phyloP scores from a whole-genome alignment of 2,888 invertebrate genomes.

The Orgyia antiqua region DNA sequence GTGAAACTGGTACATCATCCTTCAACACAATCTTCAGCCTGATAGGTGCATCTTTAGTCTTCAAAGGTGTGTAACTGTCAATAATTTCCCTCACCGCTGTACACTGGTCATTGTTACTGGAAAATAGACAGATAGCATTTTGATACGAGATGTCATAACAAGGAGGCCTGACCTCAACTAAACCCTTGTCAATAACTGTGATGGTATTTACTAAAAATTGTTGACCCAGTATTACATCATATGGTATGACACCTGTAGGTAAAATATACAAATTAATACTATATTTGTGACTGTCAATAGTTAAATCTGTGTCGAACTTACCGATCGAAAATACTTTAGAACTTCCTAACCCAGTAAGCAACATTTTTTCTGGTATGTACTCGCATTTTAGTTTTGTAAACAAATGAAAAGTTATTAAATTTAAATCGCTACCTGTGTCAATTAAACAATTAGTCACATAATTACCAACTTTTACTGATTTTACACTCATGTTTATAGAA shows the following conservation, averaged over 20 bases:
- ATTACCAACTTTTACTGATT: no score
- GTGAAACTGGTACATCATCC: constrained; percentile 19
- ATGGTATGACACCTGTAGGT: neutral
- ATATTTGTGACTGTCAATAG: neutral
- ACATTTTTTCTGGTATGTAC: neutral
- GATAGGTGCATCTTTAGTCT: constrained; percentile 17
- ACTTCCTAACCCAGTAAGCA: neutral
- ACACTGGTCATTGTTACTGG: neutral
- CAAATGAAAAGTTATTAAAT: no score
- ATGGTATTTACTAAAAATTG: constrained; percentile 1
- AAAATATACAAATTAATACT: neutral
- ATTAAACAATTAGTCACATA: no score
- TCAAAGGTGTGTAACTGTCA: constrained; percentile 9
- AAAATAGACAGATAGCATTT: no score
- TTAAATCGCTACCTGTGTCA: no score
- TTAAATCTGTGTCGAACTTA: neutral
- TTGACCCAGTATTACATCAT: neutral
- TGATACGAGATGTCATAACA: neutral
- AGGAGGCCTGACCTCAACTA: constrained; percentile 1
- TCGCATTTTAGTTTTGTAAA: no score
- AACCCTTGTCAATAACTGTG: constrained; percentile 7
- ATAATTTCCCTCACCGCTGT: neutral
- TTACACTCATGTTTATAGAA: no score
- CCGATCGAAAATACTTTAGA: neutral
- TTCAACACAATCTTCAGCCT: constrained; percentile 19